Percentiles rank a stretch among this genome's conserved stretches.
These are phyloP conservation scores for Peromyscus attwateri DNA, from an alignment of 2,797 vertebrate genomes.

Conservation along the genomic window DNA sequence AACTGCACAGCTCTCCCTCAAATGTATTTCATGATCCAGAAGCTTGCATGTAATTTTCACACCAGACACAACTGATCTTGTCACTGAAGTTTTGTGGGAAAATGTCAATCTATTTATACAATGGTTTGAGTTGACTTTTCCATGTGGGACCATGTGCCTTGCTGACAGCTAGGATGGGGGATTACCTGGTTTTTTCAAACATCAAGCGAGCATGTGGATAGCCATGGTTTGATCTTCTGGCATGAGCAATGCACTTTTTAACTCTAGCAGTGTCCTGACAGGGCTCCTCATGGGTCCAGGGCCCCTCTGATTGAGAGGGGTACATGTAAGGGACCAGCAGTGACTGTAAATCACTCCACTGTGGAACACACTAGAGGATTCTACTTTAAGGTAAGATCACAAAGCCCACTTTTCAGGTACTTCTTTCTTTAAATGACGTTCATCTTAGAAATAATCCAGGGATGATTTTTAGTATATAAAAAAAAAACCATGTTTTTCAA, in stretches of 20 bases:
- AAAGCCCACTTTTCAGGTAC: conserved; percentile 7
- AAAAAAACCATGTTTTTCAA: conserved; percentile 3
- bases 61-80: conserved; percentile 70
- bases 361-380: conserved; percentile 38
- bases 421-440: conserved; percentile 56
- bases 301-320: conserved; percentile 70
- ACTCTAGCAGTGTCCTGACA: conserved; percentile 52
- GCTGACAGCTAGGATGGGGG: conserved; percentile 73
- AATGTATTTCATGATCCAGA: conserved; percentile 56
- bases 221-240: conserved; percentile 62
- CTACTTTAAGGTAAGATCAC: conserved; percentile 27
- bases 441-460: conserved; percentile 36
- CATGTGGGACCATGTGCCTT: conserved; percentile 70
- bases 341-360: conserved; percentile 27
- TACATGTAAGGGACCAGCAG: conserved; percentile 64
- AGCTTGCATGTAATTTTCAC: conserved; percentile 63
- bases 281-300: conserved; percentile 58
- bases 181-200: conserved; percentile 81
- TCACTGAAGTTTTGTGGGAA: conserved; percentile 69
- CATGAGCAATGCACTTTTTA: conserved; percentile 69
- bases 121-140: conserved; percentile 79
- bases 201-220: conserved; percentile 71
- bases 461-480: conserved; percentile 54
- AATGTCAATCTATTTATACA: conserved; percentile 74
- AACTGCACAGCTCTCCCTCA: not conserved